These are phyloP conservation scores for Enteromius paludinosus DNA, from an alignment of 2,797 vertebrate species.

Conservation along the genomic window DNA sequence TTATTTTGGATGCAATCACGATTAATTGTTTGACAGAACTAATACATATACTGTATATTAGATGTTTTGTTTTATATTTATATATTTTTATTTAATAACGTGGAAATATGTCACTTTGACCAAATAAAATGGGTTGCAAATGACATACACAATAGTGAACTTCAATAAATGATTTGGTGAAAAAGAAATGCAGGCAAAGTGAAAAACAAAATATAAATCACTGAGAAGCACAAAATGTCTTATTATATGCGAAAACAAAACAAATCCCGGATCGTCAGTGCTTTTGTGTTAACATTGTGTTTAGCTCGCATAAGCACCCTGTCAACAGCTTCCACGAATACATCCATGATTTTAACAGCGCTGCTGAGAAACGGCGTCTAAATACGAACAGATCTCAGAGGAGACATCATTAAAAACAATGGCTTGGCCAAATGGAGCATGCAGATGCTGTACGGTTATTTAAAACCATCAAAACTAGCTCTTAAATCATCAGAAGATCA, in stretches of 20 bases:
- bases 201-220: neutral
- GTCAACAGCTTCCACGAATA: constrained; percentile 12
- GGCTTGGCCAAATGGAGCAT: neutral
- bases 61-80: too few species aligned
- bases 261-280: neutral
- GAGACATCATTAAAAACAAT: constrained; percentile 19
- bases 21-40: too few species aligned
- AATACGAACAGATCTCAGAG: neutral
- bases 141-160: neutral
- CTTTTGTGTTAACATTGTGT: neutral
- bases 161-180: neutral
- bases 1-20: too few species aligned
- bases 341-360: neutral
- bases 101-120: too few species aligned
- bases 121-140: too few species aligned
- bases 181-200: neutral
- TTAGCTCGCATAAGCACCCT: neutral
- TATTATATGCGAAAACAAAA: neutral
- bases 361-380: neutral
- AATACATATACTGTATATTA: too few species aligned
- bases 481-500: neutral
- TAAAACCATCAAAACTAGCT: neutral
- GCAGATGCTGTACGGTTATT: neutral
- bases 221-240: neutral
- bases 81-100: too few species aligned